A percentile compares a stretch with the other conserved stretches of the same genome.
Evolutionary conservation across 2,888 invertebrate genomes (phyloP).

Genomic region (Coremacera marginata): DNA sequence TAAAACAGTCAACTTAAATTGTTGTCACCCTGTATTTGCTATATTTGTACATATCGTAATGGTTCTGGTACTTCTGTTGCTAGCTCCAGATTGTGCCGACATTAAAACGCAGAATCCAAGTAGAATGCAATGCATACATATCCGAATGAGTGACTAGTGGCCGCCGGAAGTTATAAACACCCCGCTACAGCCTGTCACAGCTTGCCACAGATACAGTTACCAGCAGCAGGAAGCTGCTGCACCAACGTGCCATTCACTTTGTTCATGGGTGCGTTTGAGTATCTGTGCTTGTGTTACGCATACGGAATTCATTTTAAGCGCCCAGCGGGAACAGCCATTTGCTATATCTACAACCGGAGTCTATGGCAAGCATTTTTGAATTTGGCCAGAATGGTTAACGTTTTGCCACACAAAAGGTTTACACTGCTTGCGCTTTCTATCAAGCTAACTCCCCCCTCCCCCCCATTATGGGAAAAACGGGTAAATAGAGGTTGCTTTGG

Average conservation of each 20-base stretch:
- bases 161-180: no score
- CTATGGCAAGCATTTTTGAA: no score
- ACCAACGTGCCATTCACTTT: no score
- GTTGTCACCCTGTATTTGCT: conserved; percentile 1
- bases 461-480: background rate
- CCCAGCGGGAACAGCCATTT: no score
- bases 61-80: background rate
- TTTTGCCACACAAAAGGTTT: background rate
- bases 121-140: background rate
- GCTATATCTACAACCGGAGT: no score
- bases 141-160: background rate
- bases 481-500: background rate
- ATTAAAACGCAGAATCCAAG: conserved; percentile 20
- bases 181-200: no score
- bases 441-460: background rate
- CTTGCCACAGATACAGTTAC: no score
- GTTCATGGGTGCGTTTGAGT: no score
- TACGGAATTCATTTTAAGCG: no score
- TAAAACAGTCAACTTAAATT: background rate
- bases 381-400: background rate
- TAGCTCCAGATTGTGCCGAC: conserved; percentile 20
- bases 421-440: background rate
- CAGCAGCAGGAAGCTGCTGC: no score
- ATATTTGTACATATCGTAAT: background rate
- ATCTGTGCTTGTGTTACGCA: no score